Conservation (phyloP, 2,113 vertebrate genomes). For the Mus spicilegus region DNA sequence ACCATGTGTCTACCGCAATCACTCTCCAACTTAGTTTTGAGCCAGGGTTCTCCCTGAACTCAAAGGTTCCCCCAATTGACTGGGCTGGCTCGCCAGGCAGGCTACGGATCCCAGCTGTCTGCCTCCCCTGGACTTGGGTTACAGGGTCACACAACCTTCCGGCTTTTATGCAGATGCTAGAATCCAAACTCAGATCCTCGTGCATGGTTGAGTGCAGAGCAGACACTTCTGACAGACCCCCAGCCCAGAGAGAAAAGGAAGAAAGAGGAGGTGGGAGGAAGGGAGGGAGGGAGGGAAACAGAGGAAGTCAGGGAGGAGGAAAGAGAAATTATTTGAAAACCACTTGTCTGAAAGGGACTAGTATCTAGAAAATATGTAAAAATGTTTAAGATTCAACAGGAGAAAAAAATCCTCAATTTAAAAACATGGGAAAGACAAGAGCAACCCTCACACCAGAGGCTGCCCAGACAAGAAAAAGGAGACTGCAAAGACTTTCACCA, state of each 20-base stretch:
- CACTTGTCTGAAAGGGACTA: neutral
- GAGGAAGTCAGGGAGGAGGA: neutral
- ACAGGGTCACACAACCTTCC: neutral
- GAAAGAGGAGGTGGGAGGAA: no score
- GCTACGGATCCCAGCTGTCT: neutral
- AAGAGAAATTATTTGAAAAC: constrained; percentile 10
- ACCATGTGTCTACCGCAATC: neutral
- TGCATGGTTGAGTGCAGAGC: neutral
- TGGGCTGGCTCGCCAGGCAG: neutral
- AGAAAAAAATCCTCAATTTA: neutral
- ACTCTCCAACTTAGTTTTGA: neutral
- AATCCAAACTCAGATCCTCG: neutral
- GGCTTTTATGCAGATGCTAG: neutral
- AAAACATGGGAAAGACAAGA: neutral
- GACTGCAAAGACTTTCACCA: neutral
- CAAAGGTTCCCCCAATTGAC: neutral
- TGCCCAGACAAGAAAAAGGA: no score
- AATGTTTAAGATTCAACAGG: neutral
- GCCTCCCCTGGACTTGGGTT: neutral
- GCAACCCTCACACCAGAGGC: neutral
- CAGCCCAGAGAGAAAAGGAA: neutral
- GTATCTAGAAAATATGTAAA: neutral
- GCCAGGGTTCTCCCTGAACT: neutral
- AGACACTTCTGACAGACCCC: neutral
- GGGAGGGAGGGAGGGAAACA: neutral